Evolutionary conservation across 2,797 vertebrate species (phyloP).

Genomic region (Rhinogobio ventralis): DNA sequence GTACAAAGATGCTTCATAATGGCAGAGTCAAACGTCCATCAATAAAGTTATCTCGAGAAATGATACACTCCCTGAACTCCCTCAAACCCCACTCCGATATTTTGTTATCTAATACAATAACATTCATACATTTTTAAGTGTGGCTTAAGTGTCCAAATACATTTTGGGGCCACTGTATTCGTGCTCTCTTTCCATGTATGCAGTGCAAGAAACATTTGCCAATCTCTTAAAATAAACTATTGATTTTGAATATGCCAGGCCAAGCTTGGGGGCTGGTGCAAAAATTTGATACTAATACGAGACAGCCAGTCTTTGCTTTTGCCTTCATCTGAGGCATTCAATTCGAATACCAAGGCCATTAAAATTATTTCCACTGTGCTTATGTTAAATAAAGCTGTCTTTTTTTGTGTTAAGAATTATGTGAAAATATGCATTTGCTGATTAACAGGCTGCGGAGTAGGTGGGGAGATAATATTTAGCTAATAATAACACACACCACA

Average conservation of each 20-base stretch:
- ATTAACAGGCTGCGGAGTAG: slow-evolving; percentile 37
- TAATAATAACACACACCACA: slow-evolving; percentile 24
- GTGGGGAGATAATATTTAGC: slow-evolving; percentile 16
- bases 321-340: slow-evolving; percentile 14
- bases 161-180: neutral
- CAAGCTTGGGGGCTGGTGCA: neutral
- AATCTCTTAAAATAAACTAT: slow-evolving; percentile 48
- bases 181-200: neutral
- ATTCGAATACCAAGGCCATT: neutral
- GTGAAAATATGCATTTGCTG: slow-evolving; percentile 30
- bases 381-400: slow-evolving; percentile 23
- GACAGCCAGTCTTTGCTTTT: neutral
- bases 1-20: neutral
- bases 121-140: slow-evolving; percentile 2
- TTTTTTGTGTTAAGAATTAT: slow-evolving; percentile 2
- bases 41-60: slow-evolving; percentile 24
- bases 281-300: slow-evolving; percentile 14
- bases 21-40: slow-evolving; percentile 19
- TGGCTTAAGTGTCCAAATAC: slow-evolving; percentile 8
- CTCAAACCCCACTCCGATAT: neutral
- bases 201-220: slow-evolving; percentile 9
- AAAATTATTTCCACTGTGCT: slow-evolving; percentile 4
- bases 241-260: slow-evolving; percentile 35
- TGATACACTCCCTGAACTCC: neutral
- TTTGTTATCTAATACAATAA: slow-evolving; percentile 6